Base-by-base conservation (phyloP, 2,113 vertebrate species). In the Leptobrachium leishanense region DNA sequence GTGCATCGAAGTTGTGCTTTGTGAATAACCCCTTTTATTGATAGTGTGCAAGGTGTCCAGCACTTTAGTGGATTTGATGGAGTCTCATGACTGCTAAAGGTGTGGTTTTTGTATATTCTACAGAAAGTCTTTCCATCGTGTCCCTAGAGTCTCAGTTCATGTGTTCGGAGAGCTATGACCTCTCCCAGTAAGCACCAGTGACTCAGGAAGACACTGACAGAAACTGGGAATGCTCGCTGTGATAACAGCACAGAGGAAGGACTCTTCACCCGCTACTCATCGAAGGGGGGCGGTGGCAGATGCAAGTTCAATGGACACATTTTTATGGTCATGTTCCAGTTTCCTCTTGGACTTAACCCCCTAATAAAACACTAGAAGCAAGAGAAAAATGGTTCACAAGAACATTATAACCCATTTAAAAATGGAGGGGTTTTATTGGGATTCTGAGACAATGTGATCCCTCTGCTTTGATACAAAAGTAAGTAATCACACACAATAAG, bases 231-330 rank as follows among this genome's bases (percentile, higher is more conserved):
- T 68, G 68, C 68, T 2, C n/a, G 44, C 43, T 39, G 5, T 9
- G 68, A 70, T 70, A 70, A 70, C 9, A 31, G 13, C 41, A 68
- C 67, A 68, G 67, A 68, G 67, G 67, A 68, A 68, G 10, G 5
- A 12, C 2, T 43, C 43, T 15, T 68, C 67, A 44, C 15, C 2
- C 39, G 41, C 42, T 42, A 67, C 31, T 67, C 65, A 67, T 10
- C 65, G 50, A 54, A 31, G 20, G 20, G 20, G 40, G 64, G 8
- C 43, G 11, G 6, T 70, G 68, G 50, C 9, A 70, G 68, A 70
- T 31, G 13, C 10, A 50, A 39, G 44, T 43, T 50, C 44, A 70
- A 40, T 0, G 43, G 6, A 59, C 10, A 12, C 13, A 70, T 46
- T 2, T 15, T 3, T 11, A 50, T 42, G 15, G 67, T 15, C 2